Percentiles rank a stretch among this genome's conserved stretches.
Conservation (phyloP, 2,113 vertebrate species). For the Cochlearius cochlearius region DNA sequence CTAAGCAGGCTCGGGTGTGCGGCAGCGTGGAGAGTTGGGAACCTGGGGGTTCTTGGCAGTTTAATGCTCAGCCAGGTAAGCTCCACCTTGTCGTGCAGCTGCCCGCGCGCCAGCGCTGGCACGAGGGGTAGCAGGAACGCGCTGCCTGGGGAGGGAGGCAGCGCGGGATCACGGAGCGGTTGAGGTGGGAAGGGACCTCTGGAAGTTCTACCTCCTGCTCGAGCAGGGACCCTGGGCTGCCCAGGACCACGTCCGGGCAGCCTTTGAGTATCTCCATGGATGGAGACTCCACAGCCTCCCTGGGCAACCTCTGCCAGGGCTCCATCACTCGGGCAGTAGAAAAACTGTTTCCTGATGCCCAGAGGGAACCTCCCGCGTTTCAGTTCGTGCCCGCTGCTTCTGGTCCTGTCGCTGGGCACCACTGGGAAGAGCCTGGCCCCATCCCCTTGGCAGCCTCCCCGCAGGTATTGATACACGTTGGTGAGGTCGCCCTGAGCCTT, state of each 20-base stretch:
- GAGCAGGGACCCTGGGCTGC: neutral
- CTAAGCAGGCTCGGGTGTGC: neutral
- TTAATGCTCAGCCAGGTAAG: neutral
- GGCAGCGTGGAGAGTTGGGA: neutral
- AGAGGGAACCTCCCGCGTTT: neutral
- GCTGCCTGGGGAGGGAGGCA: neutral
- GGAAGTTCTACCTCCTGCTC: neutral
- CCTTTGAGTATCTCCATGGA: neutral
- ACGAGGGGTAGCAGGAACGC: neutral
- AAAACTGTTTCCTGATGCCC: neutral
- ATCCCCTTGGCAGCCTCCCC: neutral
- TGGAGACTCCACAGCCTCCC: neutral
- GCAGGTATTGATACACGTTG: neutral
- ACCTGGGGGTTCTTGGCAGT: neutral
- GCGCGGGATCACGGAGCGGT: neutral
- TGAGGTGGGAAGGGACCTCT: neutral
- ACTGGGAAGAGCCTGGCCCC: neutral
- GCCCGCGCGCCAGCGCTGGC: neutral
- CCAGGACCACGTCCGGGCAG: neutral
- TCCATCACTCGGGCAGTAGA: neutral
- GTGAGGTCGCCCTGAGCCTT: neutral
- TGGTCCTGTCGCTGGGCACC: neutral
- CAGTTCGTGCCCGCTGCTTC: neutral
- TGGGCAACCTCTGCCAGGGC: neutral
- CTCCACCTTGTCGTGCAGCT: neutral